Percentiles rank a stretch among this genome's conserved stretches.
Evolutionary conservation across 2,113 vertebrate genomes (phyloP).

Genomic region (Heterochromis multidens): DNA sequence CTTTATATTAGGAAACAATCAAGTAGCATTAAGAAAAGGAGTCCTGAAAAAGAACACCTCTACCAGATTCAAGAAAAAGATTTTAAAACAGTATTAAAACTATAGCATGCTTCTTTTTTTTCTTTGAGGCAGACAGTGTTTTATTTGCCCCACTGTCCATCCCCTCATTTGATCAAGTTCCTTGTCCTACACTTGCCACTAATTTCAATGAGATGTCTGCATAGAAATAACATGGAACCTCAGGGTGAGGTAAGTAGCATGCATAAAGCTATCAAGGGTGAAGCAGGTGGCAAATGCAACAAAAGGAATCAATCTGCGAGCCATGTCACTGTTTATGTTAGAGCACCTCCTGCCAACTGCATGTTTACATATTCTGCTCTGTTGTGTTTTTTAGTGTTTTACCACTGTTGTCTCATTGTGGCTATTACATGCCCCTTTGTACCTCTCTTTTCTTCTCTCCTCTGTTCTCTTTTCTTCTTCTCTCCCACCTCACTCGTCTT

Average conservation of each 20-base stretch:
- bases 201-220: conserved; percentile 12
- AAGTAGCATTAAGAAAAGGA: neutral
- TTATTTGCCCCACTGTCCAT: neutral
- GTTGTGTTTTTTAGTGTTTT: neutral
- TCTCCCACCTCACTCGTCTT: neutral
- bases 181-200: conserved; percentile 36
- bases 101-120: neutral
- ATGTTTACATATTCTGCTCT: neutral
- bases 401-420: neutral
- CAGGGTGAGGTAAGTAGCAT: conserved; percentile 1
- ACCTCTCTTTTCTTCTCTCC: neutral
- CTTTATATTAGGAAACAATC: neutral
- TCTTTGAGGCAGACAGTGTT: neutral
- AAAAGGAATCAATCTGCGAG: neutral
- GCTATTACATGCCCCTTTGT: neutral
- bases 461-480: too few species aligned
- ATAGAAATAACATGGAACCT: conserved; percentile 1
- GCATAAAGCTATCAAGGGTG: conserved; percentile 27
- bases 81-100: neutral
- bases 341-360: neutral
- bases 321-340: neutral
- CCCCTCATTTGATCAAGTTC: conserved; percentile 11
- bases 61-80: neutral
- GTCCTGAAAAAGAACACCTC: neutral
- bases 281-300: conserved; percentile 7